Evolutionary conservation across 2,888 invertebrate species (phyloP), one percentile per base, ranked within the genome.

Genomic region (Monochamus alternatus): DNA sequence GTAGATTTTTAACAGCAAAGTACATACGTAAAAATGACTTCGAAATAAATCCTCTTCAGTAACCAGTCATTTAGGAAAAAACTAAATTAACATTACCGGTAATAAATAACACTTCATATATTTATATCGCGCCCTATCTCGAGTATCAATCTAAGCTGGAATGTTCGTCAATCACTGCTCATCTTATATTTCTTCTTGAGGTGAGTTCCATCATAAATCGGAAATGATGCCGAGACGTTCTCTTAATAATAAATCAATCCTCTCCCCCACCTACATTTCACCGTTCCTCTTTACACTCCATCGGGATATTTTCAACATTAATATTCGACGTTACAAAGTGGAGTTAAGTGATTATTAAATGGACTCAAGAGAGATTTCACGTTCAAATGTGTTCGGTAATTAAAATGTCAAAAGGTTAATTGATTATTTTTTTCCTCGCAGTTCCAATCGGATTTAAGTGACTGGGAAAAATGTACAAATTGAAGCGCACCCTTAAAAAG

Each of bases 211-310:
- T 83, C 83, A 81, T 83, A 84, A 84, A 84, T 85, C 84, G 86
- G 86, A 86, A 85, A 85, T 86, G 81, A 85, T 82, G 79, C 78
- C 80, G 80, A 82, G 84, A 83, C 83, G 82, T 82, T 82, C 81
- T 84, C 85, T 82, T 77, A 83, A 84, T 84, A 84, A 83, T 85
- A 86, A 86, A 85, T 86, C 84, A 84, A 81, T 81, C 77, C 75
- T 70, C 38, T 38, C 67, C 69, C 59, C 58, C 67, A 59, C 60
- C 55, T 59, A 64, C 69, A 43, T 43, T 63, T 63, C 62, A 63
- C 43, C 43, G 62, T 43, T 62, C 62, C 38, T 43, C 62, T 38
- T 63, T 43, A 43, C 43, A n/a, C 62, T 63, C 47, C 64, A 22
- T 64, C 64, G 31, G 30, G 64, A 64, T 47, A 38, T 47, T n/a